Base-by-base conservation (phyloP, 1,140 invertebrate genomes). In the Zaprionus taronus region DNA sequence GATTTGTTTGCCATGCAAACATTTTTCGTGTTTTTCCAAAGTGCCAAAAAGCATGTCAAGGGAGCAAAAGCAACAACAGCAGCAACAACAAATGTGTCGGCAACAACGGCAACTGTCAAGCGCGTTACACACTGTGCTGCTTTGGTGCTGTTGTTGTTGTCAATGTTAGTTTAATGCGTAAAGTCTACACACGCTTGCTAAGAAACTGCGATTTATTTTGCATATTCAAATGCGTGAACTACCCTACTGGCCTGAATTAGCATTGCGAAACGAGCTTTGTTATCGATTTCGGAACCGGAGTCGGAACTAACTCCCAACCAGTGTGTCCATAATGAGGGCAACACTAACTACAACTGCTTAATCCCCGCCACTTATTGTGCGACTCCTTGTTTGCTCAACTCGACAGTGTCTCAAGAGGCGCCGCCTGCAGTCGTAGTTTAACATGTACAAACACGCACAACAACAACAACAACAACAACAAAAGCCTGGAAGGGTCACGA, bases 41-140 rank as follows among this genome's bases (percentile, higher is more conserved):
- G 73, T 67, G 68, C 68, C 74, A 72, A 77, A 77, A 77, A 77
- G 63, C 76, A 74, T 78, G 76, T 78, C 70, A 78, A 78, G 76
- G 70, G 71, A 78, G 65, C 44, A 60, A 68, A 44, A 61, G 47
- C 62, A 63, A 65, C 56, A 61, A 47, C 12, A 64, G 38, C 60
- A 64, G 31, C 60, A 76, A 72, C 72, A 47, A 71, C 63, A 34
- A 34, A 34, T 34, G 72, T 76, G 73, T 72, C 68, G 60, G 22
- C 68, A 60, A 65, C 73, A 72, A 72, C 60, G 60, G 68, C 68
- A 61, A 76, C 61, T 72, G 68, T 71, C 73, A 72, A 57, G 68
- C 60, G 53, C 51, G 36, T 38, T 56, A 71, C 51, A 71, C 26
- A 17, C 11, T 60, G 38, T n/a, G 22, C 24, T 68, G 22, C 28